A percentile compares a stretch with the other conserved stretches of the same genome.
Conservation (phyloP, 2,888 invertebrate genomes). For the Busseola fusca region DNA sequence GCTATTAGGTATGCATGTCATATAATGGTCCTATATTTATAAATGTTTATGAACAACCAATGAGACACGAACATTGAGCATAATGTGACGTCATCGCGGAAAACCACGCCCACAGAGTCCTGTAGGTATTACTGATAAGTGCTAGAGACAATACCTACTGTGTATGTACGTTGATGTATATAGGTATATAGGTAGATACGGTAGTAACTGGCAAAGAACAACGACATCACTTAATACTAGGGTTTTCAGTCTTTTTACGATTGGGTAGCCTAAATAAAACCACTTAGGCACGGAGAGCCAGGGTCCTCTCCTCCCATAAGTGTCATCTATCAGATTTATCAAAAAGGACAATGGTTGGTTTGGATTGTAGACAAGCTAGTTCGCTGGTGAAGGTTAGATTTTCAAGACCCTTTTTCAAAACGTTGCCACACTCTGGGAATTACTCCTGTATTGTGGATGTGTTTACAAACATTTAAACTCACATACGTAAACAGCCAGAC, state of each 20-base stretch:
- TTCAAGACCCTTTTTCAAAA: neutral
- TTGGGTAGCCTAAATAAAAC: neutral
- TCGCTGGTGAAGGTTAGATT: neutral
- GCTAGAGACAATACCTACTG: conserved; percentile 16
- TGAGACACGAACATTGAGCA: conserved; percentile 15
- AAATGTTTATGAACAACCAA: conserved; percentile 6
- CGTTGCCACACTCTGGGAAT: too few species aligned
- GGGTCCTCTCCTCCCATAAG: too few species aligned
- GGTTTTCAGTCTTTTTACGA: neutral
- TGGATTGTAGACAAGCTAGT: neutral
- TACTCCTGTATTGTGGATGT: too few species aligned
- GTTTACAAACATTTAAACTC: too few species aligned
- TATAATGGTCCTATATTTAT: neutral
- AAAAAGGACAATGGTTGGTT: too few species aligned
- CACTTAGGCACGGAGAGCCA: too few species aligned
- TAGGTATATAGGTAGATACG: too few species aligned
- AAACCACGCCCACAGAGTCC: conserved; percentile 48
- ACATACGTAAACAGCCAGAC: too few species aligned
- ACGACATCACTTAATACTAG: neutral
- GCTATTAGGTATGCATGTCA: conserved; percentile 25
- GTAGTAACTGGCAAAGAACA: neutral
- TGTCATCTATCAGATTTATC: neutral
- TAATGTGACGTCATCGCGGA: conserved; percentile 26
- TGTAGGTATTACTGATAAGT: conserved; percentile 40
- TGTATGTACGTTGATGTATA: neutral